Evolutionary conservation across 2,888 invertebrate genomes (phyloP), one percentile per base, ranked within the genome.

Genomic region (Podotricha telesiphe): DNA sequence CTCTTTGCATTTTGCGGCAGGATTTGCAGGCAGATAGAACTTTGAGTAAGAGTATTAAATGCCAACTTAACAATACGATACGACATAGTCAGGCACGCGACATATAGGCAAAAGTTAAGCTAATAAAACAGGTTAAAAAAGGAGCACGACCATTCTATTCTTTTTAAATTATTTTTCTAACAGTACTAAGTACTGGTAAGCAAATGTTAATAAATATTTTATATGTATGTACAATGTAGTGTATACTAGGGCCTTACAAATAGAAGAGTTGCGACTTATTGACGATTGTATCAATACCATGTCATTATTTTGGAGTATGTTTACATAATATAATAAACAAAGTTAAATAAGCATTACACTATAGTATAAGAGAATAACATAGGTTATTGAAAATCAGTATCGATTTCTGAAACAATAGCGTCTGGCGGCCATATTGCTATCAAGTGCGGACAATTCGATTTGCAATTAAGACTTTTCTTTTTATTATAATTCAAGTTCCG

Each of bases 321-420:
- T 66, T 50, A 40, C 17, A 58, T 13, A 58, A 66, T 40, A 8
- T 42, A 20, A 58, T 6, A 58, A 42, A 20, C 42, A 59, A 45
- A 45, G 6, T 10, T 28, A 59, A n/a, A 45, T 59, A 28, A 28
- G 11, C 13, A 45, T 45, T 45, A 45, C 45, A 50, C 28, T 42
- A 59, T 51, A 0, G 22, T 6, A 37, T 15, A 37, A 48, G 40
- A 48, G 37, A 48, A 59, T 51, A 34, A 45, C 50, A 66, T 42
- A 42, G 42, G 66, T 59, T 45, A 66, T 58, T 65, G 48, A 48
- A 55, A 68, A 68, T 68, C 68, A 62, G 62, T 71, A 71, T 71
- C 55, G 70, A 71, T 65, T 62, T 28, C 40, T 42, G 53, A 69
- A 65, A 72, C 69, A 72, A 72, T 72, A 67, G 71, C 59, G 71